Percentiles rank a stretch among this genome's conserved stretches.
Conservation (phyloP, 1,140 invertebrate genomes). For the Eulimnadia texana region DNA sequence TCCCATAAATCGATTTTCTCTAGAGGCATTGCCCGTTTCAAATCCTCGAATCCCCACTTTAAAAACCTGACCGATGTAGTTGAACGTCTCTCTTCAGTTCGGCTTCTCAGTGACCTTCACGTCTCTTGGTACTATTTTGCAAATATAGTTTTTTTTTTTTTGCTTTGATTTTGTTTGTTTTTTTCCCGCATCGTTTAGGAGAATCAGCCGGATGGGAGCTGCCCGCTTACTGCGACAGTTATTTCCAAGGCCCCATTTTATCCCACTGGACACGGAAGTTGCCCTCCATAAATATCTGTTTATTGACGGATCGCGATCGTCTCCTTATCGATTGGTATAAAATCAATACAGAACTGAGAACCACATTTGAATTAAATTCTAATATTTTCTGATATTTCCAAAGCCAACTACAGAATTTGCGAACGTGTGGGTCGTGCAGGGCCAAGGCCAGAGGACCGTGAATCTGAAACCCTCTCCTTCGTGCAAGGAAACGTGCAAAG, state of each 20-base stretch:
- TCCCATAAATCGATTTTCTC: slow-evolving; percentile 19
- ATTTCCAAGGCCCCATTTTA: slow-evolving; percentile 41
- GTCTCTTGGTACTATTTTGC: background rate
- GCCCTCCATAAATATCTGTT: slow-evolving; percentile 54
- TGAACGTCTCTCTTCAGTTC: background rate
- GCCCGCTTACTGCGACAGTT: slow-evolving; percentile 44
- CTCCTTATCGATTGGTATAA: slow-evolving; percentile 39
- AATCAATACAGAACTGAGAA: slow-evolving; percentile 5
- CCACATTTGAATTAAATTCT: slow-evolving; percentile 5
- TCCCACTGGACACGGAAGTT: slow-evolving; percentile 40
- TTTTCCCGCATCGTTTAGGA: slow-evolving; percentile 31
- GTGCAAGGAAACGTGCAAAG: slow-evolving; percentile 45
- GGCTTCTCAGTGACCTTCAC: background rate
- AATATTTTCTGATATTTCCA: slow-evolving; percentile 12
- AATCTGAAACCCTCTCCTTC: slow-evolving; percentile 47
- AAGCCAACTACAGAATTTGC: slow-evolving; percentile 56
- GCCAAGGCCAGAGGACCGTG: slow-evolving; percentile 45
- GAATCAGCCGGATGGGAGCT: slow-evolving; percentile 50
- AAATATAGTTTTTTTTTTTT: too few species aligned
- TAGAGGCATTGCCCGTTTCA: background rate
- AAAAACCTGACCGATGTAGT: background rate
- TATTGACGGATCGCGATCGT: slow-evolving; percentile 44
- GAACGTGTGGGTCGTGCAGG: slow-evolving; percentile 51
- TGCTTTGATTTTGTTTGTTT: background rate
- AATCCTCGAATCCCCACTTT: background rate